Percentiles rank a stretch among this genome's conserved stretches.
Evolutionary conservation across 2,113 vertebrate genomes (phyloP).

Genomic region (Nicator chloris): DNA sequence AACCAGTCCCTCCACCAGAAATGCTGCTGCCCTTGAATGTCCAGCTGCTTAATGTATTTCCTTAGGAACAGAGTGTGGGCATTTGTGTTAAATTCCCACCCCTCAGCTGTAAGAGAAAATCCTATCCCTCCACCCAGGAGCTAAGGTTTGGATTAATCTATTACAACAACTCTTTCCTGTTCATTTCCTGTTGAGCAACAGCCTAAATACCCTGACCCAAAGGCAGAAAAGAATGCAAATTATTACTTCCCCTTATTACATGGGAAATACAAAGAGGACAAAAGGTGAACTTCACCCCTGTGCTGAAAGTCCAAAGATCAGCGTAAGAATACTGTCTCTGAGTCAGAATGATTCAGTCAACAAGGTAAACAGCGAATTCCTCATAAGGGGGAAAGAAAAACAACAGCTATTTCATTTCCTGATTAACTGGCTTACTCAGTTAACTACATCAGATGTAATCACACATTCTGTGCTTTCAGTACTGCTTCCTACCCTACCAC

Average conservation of each 20-base stretch:
- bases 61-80: not conserved
- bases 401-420: not conserved
- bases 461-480: not conserved
- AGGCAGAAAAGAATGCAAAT: constrained; percentile 30
- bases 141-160: constrained; percentile 11
- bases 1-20: not conserved
- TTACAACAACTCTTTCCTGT: constrained; percentile 26
- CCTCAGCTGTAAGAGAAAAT: not conserved
- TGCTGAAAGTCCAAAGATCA: not conserved
- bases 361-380: constrained; percentile 44
- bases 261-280: constrained; percentile 7
- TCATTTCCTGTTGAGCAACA: constrained; percentile 36
- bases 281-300: constrained; percentile 33
- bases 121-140: not conserved
- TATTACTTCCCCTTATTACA: constrained; percentile 20
- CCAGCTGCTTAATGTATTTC: not conserved
- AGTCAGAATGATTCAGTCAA: constrained; percentile 15
- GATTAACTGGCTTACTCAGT: not conserved
- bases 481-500: not conserved
- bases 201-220: not conserved
- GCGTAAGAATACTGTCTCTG: not conserved
- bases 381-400: not conserved
- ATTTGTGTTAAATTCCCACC: not conserved
- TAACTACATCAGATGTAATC: not conserved
- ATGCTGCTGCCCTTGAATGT: not conserved